Percentiles rank a stretch among this genome's conserved stretches.
Conservation (phyloP, 1,140 invertebrate species). For the Sitobion miscanthi region DNA sequence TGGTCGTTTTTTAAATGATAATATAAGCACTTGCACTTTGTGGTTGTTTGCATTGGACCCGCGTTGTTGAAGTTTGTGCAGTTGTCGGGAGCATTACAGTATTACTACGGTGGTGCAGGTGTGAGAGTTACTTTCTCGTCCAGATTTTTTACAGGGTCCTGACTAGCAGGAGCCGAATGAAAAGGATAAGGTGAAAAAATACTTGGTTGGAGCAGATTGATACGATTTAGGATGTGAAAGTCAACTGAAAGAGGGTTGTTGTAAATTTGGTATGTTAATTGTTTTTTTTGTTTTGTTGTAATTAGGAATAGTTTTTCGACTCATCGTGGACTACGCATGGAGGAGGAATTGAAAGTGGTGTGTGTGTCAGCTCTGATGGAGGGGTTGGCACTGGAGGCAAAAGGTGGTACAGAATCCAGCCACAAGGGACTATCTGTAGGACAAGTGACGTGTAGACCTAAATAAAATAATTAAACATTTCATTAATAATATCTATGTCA, state of each 20-base stretch:
- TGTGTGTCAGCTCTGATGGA: slow-evolving; percentile 71
- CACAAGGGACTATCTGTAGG: slow-evolving; percentile 50
- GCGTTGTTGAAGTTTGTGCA: slow-evolving; percentile 56
- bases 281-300: no score
- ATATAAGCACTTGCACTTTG: slow-evolving; percentile 52
- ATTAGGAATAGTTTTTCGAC: slow-evolving; percentile 63
- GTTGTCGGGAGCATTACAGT: slow-evolving; percentile 56
- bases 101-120: slow-evolving; percentile 43
- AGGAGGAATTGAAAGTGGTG: slow-evolving; percentile 66
- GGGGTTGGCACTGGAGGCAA: slow-evolving; percentile 77
- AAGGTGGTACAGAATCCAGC: slow-evolving; percentile 72
- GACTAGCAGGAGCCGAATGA: slow-evolving; percentile 58
- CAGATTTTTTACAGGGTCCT: slow-evolving; percentile 40
- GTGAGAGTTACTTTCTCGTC: slow-evolving; percentile 54
- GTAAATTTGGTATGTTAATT: no score
- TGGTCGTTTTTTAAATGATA: slow-evolving; percentile 73
- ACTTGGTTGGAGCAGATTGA: slow-evolving; percentile 66
- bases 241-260: slow-evolving; percentile 67
- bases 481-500: neutral
- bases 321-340: slow-evolving; percentile 62
- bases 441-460: slow-evolving; percentile 36
- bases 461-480: neutral
- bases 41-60: slow-evolving; percentile 1
- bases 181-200: slow-evolving; percentile 62
- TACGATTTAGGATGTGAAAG: slow-evolving; percentile 66